These are phyloP conservation scores for Uromys caudimaculatus DNA, from an alignment of 2,797 vertebrate species.

Conservation along the genomic window DNA sequence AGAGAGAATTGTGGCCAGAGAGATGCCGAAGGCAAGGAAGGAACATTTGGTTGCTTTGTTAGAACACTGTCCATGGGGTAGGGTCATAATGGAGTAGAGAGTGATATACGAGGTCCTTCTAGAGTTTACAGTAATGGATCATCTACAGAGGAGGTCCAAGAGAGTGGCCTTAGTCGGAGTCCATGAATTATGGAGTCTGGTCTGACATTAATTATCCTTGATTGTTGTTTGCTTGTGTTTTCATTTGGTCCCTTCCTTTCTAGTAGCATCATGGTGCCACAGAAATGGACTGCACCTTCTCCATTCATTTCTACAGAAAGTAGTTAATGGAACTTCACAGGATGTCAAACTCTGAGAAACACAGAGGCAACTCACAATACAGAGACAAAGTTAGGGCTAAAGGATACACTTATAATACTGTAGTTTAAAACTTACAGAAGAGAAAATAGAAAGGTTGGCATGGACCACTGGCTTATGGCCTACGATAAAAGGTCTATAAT, in stretches of 20 bases:
- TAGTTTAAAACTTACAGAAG: neutral
- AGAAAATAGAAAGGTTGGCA: neutral
- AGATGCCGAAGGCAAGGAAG: conserved; percentile 62
- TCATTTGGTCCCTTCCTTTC: neutral
- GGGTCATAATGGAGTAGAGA: conserved; percentile 59
- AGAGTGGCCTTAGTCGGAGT: conserved; percentile 46
- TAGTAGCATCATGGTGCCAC: conserved; percentile 4
- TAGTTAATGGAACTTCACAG: neutral
- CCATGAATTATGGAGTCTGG: conserved; percentile 44
- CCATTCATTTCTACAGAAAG: neutral
- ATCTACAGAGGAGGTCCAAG: conserved; percentile 27
- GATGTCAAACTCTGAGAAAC: neutral
- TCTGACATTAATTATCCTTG: conserved; percentile 65
- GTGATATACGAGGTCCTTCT: conserved; percentile 60
- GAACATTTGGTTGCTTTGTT: conserved; percentile 57
- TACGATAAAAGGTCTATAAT: neutral
- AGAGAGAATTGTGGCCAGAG: conserved; percentile 45
- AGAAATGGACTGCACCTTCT: conserved; percentile 12
- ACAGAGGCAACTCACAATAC: conserved; percentile 35
- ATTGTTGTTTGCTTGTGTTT: conserved; percentile 42
- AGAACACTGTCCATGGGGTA: conserved; percentile 30
- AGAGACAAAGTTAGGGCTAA: conserved; percentile 6
- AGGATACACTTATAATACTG: neutral
- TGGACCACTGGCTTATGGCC: neutral
- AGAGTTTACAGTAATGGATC: conserved; percentile 72